Evolutionary conservation across 1,140 invertebrate species (phyloP), one percentile per base, ranked within the genome.

Genomic region (Paraescarpia echinospica): DNA sequence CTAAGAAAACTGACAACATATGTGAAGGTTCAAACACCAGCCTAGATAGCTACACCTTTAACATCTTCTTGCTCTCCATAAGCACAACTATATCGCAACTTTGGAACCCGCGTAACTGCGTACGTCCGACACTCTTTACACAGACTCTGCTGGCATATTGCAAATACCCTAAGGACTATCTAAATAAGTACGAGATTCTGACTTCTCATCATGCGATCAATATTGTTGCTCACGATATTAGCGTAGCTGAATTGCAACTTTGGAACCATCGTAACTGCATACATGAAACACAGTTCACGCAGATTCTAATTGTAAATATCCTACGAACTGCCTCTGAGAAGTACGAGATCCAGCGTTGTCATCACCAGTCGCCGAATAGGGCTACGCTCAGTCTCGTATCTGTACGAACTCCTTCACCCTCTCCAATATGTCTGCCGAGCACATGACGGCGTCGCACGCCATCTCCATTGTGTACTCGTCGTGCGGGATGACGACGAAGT

Each of bases 371-470:
- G 27, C 18, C 48, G 2, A 48, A 5, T 33, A 91, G n/a, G n/a
- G n/a, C 34, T 5, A 27, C 91, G 34, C 33, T 89, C 92, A 92
- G 33, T 89, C 91, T 92, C 92, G 12, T 90, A 89, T 59, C 51
- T 93, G 92, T 14, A 93, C 92, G 88, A 93, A 93, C 90, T 93
- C 93, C 77, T 93, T 93, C 48, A 93, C 93, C 34, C 93, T 48
- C 88, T 93, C 93, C 18, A 93, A 90, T 35, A 93, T 93, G 41
- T 93, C 93, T n/a, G 92, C 92, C 41, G 93, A 89, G 35, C 93
- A 93, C 93, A 93, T 93, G 33, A 93, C 92, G 34, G 93, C 89
- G 88, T 93, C 93, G 34, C 93, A 93, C 33, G 93, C 93, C 92
- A 91, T 91, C 90, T 93, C 93, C 89, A 59, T 91, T 35, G 93